Evolutionary conservation across 2,113 vertebrate species (phyloP), one percentile per base, ranked within the genome.

Genomic region (Eulemur rufifrons): DNA sequence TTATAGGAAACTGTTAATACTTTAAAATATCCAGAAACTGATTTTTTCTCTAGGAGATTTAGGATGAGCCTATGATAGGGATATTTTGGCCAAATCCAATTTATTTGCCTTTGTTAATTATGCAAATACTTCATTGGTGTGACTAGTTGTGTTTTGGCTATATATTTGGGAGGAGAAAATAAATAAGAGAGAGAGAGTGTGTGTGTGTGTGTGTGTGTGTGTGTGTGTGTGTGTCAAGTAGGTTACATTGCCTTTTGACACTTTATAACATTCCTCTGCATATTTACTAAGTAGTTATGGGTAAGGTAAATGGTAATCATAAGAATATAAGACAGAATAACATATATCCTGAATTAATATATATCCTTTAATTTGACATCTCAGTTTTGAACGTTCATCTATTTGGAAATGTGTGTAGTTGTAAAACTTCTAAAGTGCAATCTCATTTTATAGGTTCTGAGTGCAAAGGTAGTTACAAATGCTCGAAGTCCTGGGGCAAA

Each of bases 381-480:
- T 83, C 11, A 34, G 34, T 92, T 76, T 6, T 81, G 29, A 95
- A 84, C 32, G 71, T 68, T 91, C 0, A 63, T 56, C 52, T 96
- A 1, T 91, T 92, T 76, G 54, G 45, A 93, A 86, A 37, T 95
- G 6, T 64, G 21, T 18, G 1, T 81, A 39, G 12, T 29, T 82
- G 4, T 81, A 81, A 88, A 69, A 64, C 68, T 93, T 47, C 45
- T 96, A 23, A 73, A 95, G 87, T 95, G 47, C 68, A 63, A 66
- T 89, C 34, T 98, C 12, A 93, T 98, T 94, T 84, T 76, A 21
- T 93, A 99, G 99, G 99, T 99, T 89, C 98, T 99, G 93, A 99
- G 99, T 96, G 99, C 99, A 93, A 99, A 99, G 96, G 99, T 99
- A 89, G 99, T 99, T 77, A 99, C 99, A 93, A 99, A 99, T 88